phyloP scores from a whole-genome alignment of 2,797 vertebrate species.

The Rhincodon typus region DNA sequence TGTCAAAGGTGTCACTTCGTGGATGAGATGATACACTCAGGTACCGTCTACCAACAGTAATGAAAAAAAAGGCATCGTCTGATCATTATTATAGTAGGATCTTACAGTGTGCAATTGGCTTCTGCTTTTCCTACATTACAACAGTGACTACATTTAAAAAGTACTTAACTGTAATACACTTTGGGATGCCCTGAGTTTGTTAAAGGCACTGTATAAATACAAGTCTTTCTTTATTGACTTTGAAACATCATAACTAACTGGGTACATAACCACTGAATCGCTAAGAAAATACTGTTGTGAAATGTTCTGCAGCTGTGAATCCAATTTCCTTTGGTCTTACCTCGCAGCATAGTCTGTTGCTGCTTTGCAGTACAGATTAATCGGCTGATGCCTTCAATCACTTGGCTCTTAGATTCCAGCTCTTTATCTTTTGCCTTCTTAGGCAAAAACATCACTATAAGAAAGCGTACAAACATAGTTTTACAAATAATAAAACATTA shows the following conservation, averaged over 20 bases:
- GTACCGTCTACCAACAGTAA: no score
- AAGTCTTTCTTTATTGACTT: not conserved
- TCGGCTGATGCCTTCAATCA: conserved; percentile 92
- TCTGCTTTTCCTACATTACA: not conserved
- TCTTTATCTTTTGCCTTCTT: conserved; percentile 98
- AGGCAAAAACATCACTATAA: conserved; percentile 94
- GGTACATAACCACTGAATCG: not conserved
- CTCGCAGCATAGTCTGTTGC: conserved; percentile 92
- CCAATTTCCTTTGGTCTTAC: conserved; percentile 47
- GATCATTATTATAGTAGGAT: not conserved
- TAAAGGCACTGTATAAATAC: not conserved
- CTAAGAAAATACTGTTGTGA: not conserved
- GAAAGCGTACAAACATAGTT: conserved; percentile 39
- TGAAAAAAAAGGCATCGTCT: not conserved
- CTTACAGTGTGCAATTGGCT: not conserved
- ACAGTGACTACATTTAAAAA: not conserved
- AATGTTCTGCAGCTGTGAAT: not conserved
- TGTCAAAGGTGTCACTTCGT: no score
- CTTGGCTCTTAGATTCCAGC: conserved; percentile 87
- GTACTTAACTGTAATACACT: not conserved
- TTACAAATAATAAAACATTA: not conserved
- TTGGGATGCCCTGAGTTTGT: not conserved
- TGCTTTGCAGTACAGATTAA: conserved; percentile 97
- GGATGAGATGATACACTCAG: no score
- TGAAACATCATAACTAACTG: not conserved